A percentile compares a stretch with the other conserved stretches of the same genome.
Conservation (phyloP, 2,797 vertebrate species). For the Pseudotriccus pelzelni region DNA sequence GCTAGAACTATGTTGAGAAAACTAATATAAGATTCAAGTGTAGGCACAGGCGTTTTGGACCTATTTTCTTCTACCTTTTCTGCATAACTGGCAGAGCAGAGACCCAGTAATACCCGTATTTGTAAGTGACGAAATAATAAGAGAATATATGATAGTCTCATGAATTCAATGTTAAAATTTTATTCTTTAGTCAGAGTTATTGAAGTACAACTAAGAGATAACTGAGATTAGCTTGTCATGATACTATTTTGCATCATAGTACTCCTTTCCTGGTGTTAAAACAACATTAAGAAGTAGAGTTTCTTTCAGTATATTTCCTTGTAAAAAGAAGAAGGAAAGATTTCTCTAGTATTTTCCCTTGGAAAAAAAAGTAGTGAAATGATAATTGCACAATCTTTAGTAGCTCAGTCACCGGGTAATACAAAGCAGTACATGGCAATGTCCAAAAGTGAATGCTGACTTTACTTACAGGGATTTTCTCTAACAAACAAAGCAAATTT, state of each 20-base stretch:
- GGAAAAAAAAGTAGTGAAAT: background rate
- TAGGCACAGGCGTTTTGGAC: background rate
- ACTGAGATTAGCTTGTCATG: background rate
- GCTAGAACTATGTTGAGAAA: background rate
- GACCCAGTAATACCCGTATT: fast-evolving
- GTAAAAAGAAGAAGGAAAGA: background rate
- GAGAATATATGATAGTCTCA: background rate
- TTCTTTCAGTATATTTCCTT: background rate
- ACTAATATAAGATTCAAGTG: background rate
- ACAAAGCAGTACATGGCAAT: background rate
- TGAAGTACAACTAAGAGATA: background rate
- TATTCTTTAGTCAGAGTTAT: background rate
- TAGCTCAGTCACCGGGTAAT: background rate
- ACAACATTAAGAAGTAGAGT: background rate
- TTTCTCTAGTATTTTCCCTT: background rate
- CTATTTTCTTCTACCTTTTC: background rate
- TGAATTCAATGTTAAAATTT: background rate
- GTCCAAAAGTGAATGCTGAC: background rate
- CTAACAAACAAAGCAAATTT: background rate
- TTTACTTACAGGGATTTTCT: background rate
- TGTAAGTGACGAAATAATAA: background rate
- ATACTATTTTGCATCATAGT: background rate
- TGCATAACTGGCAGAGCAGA: background rate
- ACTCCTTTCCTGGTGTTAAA: background rate
- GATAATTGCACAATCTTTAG: background rate